These are phyloP conservation scores for Thymelicus acteon DNA, from an alignment of 2,888 invertebrate species.

Conservation along the genomic window DNA sequence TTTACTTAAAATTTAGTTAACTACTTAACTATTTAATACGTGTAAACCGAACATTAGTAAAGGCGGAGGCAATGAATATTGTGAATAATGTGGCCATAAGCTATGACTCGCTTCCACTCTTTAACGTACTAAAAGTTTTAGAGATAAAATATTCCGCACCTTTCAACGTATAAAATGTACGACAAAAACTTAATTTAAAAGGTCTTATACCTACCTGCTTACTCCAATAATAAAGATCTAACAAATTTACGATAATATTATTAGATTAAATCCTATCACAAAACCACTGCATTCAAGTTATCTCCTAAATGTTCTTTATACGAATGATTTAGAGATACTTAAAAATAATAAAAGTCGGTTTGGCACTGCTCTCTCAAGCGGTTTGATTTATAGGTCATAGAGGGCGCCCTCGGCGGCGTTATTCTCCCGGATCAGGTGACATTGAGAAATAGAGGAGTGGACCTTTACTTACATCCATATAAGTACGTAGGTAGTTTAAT, in stretches of 20 bases:
- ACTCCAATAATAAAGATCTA: no score
- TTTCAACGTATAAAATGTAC: no score
- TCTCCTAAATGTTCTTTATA: conserved; percentile 12
- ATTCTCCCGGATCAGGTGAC: conserved; percentile 27
- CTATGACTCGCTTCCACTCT: no score
- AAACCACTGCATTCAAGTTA: conserved; percentile 20
- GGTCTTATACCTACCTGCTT: no score
- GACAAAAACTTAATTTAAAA: no score
- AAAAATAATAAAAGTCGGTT: conserved; percentile 36
- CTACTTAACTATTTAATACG: no score
- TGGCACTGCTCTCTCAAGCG: conserved; percentile 24
- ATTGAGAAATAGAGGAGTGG: conserved; percentile 20
- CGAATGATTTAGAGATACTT: conserved; percentile 24
- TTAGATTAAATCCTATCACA: conserved; percentile 2
- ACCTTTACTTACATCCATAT: neutral
- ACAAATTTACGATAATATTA: neutral
- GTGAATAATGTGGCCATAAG: no score
- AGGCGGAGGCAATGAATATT: no score
- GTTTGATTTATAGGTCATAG: conserved; percentile 32
- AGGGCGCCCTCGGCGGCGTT: conserved; percentile 7
- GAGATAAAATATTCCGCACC: no score
- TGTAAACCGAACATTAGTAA: no score
- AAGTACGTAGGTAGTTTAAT: neutral
- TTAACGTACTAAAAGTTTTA: no score
- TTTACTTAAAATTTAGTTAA: no score